Evolutionary conservation across 2,113 vertebrate species (phyloP).

Genomic region (Tor tambroides): DNA sequence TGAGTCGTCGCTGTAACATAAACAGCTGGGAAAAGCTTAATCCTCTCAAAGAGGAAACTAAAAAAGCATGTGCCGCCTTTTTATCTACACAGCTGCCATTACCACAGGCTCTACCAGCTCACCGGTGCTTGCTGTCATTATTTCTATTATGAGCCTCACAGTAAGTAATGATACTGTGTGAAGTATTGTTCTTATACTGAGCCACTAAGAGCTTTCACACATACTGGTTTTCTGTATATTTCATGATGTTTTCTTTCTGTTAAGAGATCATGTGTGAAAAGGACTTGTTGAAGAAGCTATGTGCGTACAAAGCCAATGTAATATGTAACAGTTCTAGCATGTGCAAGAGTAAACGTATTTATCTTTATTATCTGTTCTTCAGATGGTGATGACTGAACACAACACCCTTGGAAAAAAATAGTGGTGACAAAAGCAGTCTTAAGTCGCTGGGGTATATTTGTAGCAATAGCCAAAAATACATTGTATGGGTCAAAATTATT

Average conservation of each 20-base stretch:
- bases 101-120: conserved; percentile 67
- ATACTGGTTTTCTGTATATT: background rate
- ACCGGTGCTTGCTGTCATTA: conserved; percentile 7
- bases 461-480: no score
- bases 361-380: background rate
- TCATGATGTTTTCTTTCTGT: background rate
- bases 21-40: conserved; percentile 75
- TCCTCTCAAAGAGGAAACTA: conserved; percentile 70
- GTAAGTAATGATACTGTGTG: conserved; percentile 8
- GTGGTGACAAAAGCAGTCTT: no score
- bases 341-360: background rate
- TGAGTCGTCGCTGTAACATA: conserved; percentile 56
- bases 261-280: background rate
- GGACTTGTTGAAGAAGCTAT: background rate
- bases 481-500: no score
- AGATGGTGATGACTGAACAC: background rate
- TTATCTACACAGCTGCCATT: conserved; percentile 66
- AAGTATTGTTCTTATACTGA: conserved; percentile 17
- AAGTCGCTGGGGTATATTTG: no score
- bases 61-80: conserved; percentile 58
- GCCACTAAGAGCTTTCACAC: background rate
- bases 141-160: conserved; percentile 16
- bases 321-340: background rate
- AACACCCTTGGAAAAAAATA: background rate
- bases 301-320: background rate